Base-by-base conservation (phyloP, 2,888 invertebrate species). In the Erpobdella octoculata region DNA sequence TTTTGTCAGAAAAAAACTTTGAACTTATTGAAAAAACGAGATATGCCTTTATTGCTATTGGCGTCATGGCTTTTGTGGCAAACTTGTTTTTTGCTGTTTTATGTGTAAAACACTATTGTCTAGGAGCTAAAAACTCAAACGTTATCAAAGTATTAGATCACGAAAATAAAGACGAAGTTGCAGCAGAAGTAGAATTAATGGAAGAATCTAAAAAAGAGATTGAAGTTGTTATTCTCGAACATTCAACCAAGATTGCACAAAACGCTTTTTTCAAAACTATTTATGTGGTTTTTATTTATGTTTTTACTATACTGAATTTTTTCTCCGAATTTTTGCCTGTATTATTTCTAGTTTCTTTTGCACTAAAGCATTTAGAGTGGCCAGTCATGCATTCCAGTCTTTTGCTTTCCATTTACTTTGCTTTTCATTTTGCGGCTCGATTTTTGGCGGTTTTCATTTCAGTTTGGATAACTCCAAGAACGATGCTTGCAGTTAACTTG, bases 11-110 rank as follows among this genome's bases (percentile, higher is more conserved):
- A 5, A 12, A 37, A 64, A 35, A 33, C 41, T n/a, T n/a, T n/a
- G n/a, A n/a, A n/a, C n/a, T n/a, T n/a, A 28, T 28, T 9, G 31
- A 35, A 36, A 35, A 9, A n/a, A 59, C 69, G 21, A 53, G 71
- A 38, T 69, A 33, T 53, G 73, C 73, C 9, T 73, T 65, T 48
- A 46, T 71, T 9, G 69, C 73, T 6, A 38, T 73, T 8, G 73
- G 71, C 21, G 6, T 37, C n/a, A 18, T 71, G 8, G 59, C 59
- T 18, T 38, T 71, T 21, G n/a, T 46, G 15, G 18, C 64, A 12
- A 65, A 48, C 33, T 12, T 68, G 28, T 41, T 41, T 18, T 73
- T 71, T 41, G n/a, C 61, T 0, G 31, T 41, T 5, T 9, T 71
- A 12, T 71, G 46, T 36, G 48, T 69, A 28, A 38, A 70, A n/a